These are phyloP conservation scores for Hypsibius dujardini DNA, from an alignment of 1,140 invertebrate species.

Conservation along the genomic window DNA sequence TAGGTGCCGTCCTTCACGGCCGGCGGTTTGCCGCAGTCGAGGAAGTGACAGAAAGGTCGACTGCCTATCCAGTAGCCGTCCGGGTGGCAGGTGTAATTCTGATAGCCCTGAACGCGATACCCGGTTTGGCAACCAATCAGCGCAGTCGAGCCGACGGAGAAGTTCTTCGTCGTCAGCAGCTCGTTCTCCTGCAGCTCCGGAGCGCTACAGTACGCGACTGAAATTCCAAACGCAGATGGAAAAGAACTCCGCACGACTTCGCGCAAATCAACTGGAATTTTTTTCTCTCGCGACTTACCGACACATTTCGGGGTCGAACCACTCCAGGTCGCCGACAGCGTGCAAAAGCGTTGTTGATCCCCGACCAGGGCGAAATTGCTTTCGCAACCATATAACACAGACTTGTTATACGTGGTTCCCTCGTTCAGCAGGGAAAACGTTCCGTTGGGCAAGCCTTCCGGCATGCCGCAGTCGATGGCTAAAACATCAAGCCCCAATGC, in stretches of 20 bases:
- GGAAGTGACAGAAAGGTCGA: slow-evolving; percentile 8
- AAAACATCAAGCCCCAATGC: not conserved
- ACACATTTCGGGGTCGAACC: not conserved
- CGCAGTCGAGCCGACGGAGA: not conserved
- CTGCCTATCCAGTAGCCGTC: slow-evolving; percentile 16
- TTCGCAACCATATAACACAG: slow-evolving; percentile 5
- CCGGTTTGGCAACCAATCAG: not conserved
- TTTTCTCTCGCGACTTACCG: not conserved
- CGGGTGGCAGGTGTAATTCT: slow-evolving; percentile 15
- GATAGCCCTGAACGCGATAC: not conserved
- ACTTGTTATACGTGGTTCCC: slow-evolving; percentile 8
- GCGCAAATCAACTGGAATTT: not conserved
- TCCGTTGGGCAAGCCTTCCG: not conserved
- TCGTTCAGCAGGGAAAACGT: slow-evolving; percentile 10
- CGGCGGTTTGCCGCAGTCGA: slow-evolving; percentile 3
- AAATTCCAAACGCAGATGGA: not conserved
- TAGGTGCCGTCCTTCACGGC: not conserved
- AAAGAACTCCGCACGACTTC: not conserved
- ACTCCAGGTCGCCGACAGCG: slow-evolving; percentile 5
- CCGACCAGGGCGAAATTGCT: slow-evolving; percentile 13
- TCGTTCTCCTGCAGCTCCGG: not conserved
- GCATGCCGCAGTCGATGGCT: slow-evolving; percentile 17
- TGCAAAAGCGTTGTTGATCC: slow-evolving; percentile 10
- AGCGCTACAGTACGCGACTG: not conserved
- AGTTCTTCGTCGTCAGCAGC: not conserved